Conservation (phyloP, 2,888 invertebrate species). For the Athalia cordata region DNA sequence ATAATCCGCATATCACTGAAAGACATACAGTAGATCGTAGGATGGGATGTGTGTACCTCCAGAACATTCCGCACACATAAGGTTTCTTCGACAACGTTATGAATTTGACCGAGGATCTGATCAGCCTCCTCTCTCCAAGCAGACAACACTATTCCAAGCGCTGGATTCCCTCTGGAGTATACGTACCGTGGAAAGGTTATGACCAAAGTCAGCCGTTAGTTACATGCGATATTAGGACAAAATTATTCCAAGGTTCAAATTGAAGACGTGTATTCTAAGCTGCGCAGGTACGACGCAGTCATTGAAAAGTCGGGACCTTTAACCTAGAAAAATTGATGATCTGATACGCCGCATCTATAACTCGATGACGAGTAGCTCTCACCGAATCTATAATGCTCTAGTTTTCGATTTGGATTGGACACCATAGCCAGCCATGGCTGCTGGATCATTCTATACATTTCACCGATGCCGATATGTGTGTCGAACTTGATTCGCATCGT, state of each 20-base stretch:
- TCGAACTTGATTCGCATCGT: slow-evolving; percentile 8
- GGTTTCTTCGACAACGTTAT: neutral
- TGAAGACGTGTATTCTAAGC: neutral
- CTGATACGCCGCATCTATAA: neutral
- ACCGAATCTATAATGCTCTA: neutral
- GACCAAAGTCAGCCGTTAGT: slow-evolving; percentile 2
- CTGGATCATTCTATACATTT: neutral
- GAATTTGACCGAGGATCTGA: slow-evolving; percentile 32
- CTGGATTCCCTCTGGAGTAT: neutral
- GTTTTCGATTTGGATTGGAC: slow-evolving; percentile 1
- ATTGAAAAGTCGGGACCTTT: slow-evolving; percentile 14
- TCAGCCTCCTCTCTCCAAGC: neutral
- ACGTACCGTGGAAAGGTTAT: slow-evolving; percentile 14
- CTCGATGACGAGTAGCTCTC: neutral
- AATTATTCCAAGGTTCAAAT: slow-evolving; percentile 11
- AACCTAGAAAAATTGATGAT: slow-evolving; percentile 25
- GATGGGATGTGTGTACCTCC: too few species aligned
- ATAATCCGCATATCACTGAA: too few species aligned
- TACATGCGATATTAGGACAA: neutral
- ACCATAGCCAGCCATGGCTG: neutral
- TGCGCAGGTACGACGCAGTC: neutral
- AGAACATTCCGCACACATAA: slow-evolving; percentile 15
- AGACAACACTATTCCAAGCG: slow-evolving; percentile 14
- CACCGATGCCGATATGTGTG: slow-evolving; percentile 9
- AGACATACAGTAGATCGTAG: too few species aligned